These are phyloP conservation scores for Noturus placidus DNA, from an alignment of 2,113 vertebrate species.

Conservation along the genomic window DNA sequence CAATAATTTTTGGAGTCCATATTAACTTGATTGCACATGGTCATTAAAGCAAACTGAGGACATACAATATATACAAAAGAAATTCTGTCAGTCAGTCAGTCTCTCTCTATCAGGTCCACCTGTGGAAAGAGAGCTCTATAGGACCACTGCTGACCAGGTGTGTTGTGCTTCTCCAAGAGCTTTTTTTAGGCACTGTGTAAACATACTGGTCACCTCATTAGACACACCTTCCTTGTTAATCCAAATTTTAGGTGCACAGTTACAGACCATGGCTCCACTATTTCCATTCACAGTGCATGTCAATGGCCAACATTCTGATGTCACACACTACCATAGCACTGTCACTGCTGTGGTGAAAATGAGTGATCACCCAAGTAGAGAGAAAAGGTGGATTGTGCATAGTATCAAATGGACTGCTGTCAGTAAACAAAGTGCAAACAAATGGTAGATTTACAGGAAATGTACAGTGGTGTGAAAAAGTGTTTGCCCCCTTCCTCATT, in stretches of 20 bases:
- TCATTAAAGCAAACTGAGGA: background rate
- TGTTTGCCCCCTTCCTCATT: too few species aligned
- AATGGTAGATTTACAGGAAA: background rate
- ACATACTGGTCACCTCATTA: background rate
- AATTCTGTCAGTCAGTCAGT: background rate
- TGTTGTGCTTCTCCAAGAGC: background rate
- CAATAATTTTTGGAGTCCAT: background rate
- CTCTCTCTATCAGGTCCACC: background rate
- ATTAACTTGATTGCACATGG: background rate
- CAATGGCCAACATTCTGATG: background rate
- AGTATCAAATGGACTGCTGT: background rate
- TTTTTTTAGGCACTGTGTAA: background rate
- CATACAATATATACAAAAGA: background rate
- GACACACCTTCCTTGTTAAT: background rate
- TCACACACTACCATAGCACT: background rate
- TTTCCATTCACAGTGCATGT: background rate
- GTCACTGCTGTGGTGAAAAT: background rate
- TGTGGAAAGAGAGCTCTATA: background rate
- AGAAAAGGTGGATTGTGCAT: background rate
- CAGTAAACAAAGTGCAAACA: background rate
- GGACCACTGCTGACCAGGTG: background rate
- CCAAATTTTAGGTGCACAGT: background rate
- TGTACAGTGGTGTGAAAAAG: too few species aligned
- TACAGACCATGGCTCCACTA: background rate
- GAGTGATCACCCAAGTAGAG: background rate